phyloP scores from a whole-genome alignment of 2,797 vertebrate species.

The Hapalemur alaotrensis region DNA sequence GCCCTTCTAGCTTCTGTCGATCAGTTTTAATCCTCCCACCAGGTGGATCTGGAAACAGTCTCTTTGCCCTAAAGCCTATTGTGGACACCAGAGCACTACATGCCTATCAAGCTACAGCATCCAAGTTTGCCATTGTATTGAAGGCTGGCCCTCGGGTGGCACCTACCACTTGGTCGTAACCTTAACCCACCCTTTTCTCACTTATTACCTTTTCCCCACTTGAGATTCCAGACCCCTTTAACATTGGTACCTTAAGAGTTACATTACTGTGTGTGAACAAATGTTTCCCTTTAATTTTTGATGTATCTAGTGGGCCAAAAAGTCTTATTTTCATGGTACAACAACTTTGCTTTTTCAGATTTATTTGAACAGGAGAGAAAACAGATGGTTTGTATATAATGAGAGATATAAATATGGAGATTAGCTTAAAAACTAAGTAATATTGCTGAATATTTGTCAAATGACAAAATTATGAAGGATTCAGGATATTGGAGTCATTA shows the following conservation, averaged over 20 bases:
- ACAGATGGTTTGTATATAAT: conserved; percentile 70
- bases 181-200: neutral
- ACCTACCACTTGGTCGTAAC: neutral
- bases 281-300: neutral
- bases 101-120: neutral
- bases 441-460: neutral
- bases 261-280: neutral
- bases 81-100: neutral
- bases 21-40: neutral
- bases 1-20: neutral
- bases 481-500: neutral
- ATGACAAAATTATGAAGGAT: neutral
- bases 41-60: neutral
- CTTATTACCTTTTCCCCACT: neutral
- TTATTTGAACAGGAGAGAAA: conserved; percentile 79
- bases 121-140: too few species aligned
- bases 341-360: conserved; percentile 67
- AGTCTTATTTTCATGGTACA: neutral
- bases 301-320: neutral
- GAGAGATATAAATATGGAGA: conserved; percentile 74
- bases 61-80: neutral
- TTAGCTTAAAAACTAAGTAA: conserved; percentile 2
- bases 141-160: neutral
- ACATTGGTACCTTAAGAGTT: neutral
- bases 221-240: neutral